Evolutionary conservation across 2,797 vertebrate genomes (phyloP), one percentile per base, ranked within the genome.

Genomic region (Glyptemys insculpta): DNA sequence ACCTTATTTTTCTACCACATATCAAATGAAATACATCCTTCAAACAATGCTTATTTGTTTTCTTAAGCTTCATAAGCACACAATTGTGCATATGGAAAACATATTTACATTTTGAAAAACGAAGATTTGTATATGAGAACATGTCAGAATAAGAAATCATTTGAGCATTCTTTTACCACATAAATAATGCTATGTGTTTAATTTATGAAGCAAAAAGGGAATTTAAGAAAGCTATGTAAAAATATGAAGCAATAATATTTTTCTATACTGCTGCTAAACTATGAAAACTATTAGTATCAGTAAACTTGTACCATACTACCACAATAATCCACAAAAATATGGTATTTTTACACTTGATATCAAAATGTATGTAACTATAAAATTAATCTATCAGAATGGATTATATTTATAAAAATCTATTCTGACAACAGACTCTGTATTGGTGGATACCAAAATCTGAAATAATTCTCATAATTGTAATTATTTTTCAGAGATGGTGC

Each of bases 381-480:
- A 96, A 96, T 5, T 27, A 65, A 96, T 41, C 94, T 68, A 83
- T 82, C 85, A 94, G 72, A 83, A 95, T 88, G 19, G 72, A 79
- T 74, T 94, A 2, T 83, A 83, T 90, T 91, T 96, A 87, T 29
- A 80, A 92, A 81, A 50, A 81, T 95, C 76, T 91, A 14, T 85
- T 94, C 90, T 95, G 90, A 86, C 85, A 96, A 59, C 62, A 88
- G n/a, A 65, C 53, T 81, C 85, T 83, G 34, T 62, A 95, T 93
- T 93, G 87, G 82, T 52, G 49, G 50, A 62, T 89, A 94, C 78
- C 81, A 95, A 97, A 97, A 96, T 49, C 41, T 80, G 85, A 93
- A 96, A 53, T 87, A 94, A 95, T 93, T 96, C 78, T 87, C 47
- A 65, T 97, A 97, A 97, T 94, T 97, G 79, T 86, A 97, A 97